Evolutionary conservation across 1,140 invertebrate species (phyloP).

Genomic region (Aphelenchoides besseyi): DNA sequence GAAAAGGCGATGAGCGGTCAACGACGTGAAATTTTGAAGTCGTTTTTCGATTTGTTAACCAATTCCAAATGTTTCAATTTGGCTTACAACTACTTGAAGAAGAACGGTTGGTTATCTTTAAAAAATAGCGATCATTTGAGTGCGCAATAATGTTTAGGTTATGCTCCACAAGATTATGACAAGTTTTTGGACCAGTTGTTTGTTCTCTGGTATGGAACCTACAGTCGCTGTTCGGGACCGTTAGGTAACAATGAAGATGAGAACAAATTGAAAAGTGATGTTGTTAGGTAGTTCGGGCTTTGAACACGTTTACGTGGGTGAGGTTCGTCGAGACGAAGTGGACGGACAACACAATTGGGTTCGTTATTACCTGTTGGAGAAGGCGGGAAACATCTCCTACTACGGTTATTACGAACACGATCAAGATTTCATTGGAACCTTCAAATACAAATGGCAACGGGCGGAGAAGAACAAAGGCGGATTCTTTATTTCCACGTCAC

Average conservation of each 20-base stretch:
- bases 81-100: slow-evolving; percentile 32
- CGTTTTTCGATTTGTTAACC: slow-evolving; percentile 29
- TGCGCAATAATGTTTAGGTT: slow-evolving; percentile 38
- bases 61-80: slow-evolving; percentile 20
- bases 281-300: slow-evolving; percentile 32
- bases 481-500: slow-evolving; percentile 55
- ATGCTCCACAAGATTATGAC: slow-evolving; percentile 24
- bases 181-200: slow-evolving; percentile 45
- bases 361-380: slow-evolving; percentile 66
- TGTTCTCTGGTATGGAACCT: slow-evolving; percentile 53
- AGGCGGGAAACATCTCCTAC: slow-evolving; percentile 65
- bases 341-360: slow-evolving; percentile 67
- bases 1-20: slow-evolving; percentile 24
- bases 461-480: slow-evolving; percentile 47
- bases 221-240: slow-evolving; percentile 45
- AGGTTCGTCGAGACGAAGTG: slow-evolving; percentile 62
- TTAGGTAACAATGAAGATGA: slow-evolving; percentile 35
- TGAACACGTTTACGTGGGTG: slow-evolving; percentile 67
- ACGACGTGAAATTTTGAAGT: slow-evolving; percentile 16
- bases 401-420: slow-evolving; percentile 64
- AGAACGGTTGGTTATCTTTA: slow-evolving; percentile 32
- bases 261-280: neutral
- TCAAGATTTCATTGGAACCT: slow-evolving; percentile 50
- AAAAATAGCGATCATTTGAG: neutral
- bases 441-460: slow-evolving; percentile 55